Evolutionary conservation across 2,888 invertebrate species (phyloP), one percentile per base, ranked within the genome.

Genomic region (Cryptocephalus moraei): DNA sequence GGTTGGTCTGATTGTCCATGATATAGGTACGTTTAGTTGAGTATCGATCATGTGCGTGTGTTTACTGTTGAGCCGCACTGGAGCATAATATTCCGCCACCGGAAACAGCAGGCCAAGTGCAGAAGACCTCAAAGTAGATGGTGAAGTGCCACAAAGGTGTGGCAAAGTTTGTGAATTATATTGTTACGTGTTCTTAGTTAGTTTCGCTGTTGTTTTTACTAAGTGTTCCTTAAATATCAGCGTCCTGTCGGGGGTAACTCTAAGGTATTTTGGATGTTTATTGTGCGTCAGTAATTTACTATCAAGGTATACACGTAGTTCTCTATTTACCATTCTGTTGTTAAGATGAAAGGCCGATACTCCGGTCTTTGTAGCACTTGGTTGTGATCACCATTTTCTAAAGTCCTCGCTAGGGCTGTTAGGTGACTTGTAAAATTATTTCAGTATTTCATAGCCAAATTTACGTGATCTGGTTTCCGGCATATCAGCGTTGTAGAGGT

Each of bases 401-500:
- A 47, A 49, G 34, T 51, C 49, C 34, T 44, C 44, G 22, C 45
- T 41, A 40, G 45, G 8, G 34, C 32, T 9, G 38, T 46, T 33
- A 47, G 44, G 33, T 45, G 44, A 38, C 33, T 14, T n/a, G 44
- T 43, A 39, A 49, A 43, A 14, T 32, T 46, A 12, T 46, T 44
- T n/a, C n/a, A n/a, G n/a, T n/a, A 12, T 51, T 51, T 22, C 53
- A 47, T n/a, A 49, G 40, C 39, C 47, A n/a, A n/a, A n/a, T n/a
- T n/a, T n/a, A n/a, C n/a, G n/a, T n/a, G n/a, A n/a, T n/a, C n/a
- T n/a, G n/a, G n/a, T n/a, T n/a, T n/a, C n/a, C n/a, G n/a, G n/a
- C n/a, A n/a, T n/a, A n/a, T n/a, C n/a, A n/a, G n/a, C n/a, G n/a
- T n/a, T n/a, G n/a, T n/a, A n/a, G n/a, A n/a, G n/a, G n/a, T n/a